phyloP scores from a whole-genome alignment of 1,140 invertebrate genomes.

The Dendroctonus valens region DNA sequence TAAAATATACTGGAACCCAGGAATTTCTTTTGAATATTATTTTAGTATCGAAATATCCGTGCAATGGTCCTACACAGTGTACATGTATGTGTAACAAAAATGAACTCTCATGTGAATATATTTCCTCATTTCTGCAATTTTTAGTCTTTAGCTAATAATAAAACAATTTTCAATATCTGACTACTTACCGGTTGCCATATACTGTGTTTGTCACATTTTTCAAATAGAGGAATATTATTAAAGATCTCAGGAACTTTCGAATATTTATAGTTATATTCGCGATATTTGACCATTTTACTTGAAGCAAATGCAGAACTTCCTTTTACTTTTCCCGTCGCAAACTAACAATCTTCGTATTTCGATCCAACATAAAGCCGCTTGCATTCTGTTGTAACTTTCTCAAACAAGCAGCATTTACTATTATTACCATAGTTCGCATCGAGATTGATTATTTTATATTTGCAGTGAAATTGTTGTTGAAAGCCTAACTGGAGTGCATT shows the following conservation, averaged over 20 bases:
- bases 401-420: neutral
- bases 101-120: too few relatives aligned
- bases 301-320: conserved; percentile 6
- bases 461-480: too few relatives aligned
- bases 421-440: too few relatives aligned
- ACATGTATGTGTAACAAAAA: too few relatives aligned
- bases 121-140: too few relatives aligned
- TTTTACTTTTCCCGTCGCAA: conserved; percentile 23
- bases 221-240: conserved; percentile 11
- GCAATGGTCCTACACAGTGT: too few relatives aligned
- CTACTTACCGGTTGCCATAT: neutral
- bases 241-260: conserved; percentile 14
- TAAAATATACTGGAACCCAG: too few relatives aligned
- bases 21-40: too few relatives aligned
- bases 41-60: too few relatives aligned
- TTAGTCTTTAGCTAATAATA: neutral
- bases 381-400: conserved; percentile 22
- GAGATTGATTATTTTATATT: too few relatives aligned
- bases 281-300: conserved; percentile 12
- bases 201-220: conserved; percentile 7
- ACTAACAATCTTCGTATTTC: conserved; percentile 14
- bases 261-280: conserved; percentile 23
- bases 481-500: too few relatives aligned
- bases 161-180: neutral
- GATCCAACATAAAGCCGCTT: neutral